Evolutionary conservation across 2,797 vertebrate genomes (phyloP).

Genomic region (Diplodus puntazzo): DNA sequence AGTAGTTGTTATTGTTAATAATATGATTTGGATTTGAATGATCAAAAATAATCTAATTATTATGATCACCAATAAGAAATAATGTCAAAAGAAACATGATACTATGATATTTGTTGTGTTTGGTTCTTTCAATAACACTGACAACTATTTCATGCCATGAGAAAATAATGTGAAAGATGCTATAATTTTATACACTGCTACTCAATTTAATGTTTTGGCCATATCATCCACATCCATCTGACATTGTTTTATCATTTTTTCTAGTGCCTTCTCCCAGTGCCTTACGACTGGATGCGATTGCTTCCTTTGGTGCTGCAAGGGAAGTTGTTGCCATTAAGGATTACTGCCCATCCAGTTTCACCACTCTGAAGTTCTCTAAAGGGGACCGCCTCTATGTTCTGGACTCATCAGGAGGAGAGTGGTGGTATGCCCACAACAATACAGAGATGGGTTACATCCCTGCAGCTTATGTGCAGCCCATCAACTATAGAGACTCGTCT

Average conservation of each 20-base stretch:
- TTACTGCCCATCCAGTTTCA: conserved; percentile 96
- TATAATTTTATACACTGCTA: not conserved
- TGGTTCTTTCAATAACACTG: not conserved
- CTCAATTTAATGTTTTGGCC: not conserved
- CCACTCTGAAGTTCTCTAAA: conserved; percentile 96
- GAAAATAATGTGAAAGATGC: not conserved
- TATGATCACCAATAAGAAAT: too few relatives aligned
- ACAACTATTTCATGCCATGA: not conserved
- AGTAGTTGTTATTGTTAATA: too few relatives aligned
- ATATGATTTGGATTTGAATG: too few relatives aligned
- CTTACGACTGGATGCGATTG: conserved; percentile 90
- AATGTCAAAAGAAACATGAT: too few relatives aligned
- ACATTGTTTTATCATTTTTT: not conserved
- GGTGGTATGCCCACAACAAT: conserved; percentile 99
- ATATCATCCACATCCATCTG: not conserved
- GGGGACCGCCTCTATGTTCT: conserved; percentile 95
- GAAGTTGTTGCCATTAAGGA: conserved; percentile 97
- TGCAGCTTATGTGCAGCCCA: conserved; percentile 92
- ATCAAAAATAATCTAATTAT: too few relatives aligned
- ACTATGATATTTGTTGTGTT: too few relatives aligned
- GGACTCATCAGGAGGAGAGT: conserved; percentile 94
- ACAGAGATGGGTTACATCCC: conserved; percentile 99
- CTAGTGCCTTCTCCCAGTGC: conserved; percentile 96
- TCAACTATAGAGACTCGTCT: conserved; percentile 89
- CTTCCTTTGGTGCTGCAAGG: conserved; percentile 90